These are phyloP conservation scores for Microtus pennsylvanicus DNA, from an alignment of 2,113 vertebrate genomes.

Conservation along the genomic window DNA sequence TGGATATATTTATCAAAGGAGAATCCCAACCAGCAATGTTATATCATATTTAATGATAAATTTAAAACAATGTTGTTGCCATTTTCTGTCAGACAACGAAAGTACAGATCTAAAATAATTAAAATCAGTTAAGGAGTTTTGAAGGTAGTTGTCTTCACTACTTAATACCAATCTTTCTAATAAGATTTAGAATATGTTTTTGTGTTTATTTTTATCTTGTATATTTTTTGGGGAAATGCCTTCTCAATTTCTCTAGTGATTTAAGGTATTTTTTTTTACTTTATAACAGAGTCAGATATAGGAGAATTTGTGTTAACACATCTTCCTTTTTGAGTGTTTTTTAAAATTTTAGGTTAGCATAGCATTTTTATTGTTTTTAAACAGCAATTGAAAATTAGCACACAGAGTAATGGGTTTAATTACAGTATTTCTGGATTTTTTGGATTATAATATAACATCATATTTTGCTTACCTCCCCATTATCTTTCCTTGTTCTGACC, in stretches of 20 bases:
- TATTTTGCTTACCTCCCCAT: not conserved
- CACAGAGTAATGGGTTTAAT: not conserved
- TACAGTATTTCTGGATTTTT: not conserved
- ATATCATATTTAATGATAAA: not conserved
- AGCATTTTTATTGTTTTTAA: not conserved
- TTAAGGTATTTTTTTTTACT: not conserved
- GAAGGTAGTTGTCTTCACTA: not conserved
- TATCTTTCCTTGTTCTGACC: not conserved
- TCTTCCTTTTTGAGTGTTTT: not conserved
- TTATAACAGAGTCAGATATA: not conserved
- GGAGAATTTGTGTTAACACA: not conserved
- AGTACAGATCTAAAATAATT: not conserved
- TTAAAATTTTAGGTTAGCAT: not conserved
- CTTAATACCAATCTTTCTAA: not conserved
- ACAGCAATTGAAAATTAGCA: not conserved
- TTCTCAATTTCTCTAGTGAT: not conserved
- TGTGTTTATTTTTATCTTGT: not conserved
- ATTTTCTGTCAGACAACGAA: not conserved
- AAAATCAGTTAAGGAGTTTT: slow-evolving; percentile 1
- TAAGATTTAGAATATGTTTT: not conserved
- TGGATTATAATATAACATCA: not conserved
- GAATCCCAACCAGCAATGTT: not conserved
- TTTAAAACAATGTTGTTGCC: not conserved
- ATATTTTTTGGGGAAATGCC: not conserved
- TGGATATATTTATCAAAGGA: not conserved